Base-by-base conservation (phyloP, 2,797 vertebrate genomes). In the Coregonus ussuriensis region DNA sequence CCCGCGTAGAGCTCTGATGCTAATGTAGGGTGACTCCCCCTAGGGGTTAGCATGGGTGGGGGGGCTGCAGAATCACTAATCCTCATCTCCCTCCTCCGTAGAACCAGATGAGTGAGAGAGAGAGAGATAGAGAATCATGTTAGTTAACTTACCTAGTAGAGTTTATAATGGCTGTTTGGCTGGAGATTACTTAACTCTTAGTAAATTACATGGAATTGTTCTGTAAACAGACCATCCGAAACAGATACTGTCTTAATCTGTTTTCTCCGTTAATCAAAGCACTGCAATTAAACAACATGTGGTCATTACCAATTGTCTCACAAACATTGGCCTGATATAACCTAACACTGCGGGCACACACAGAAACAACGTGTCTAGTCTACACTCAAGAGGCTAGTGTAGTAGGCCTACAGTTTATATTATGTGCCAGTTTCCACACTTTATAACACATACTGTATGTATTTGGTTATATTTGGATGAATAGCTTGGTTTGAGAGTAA, bases 11-110 rank as follows among this genome's bases (percentile, higher is more conserved):
- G 71, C 4, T 76, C 72, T 92, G 91, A 92, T 72, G 75, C 82
- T 92, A 90, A 93, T 78, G 7, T 83, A 75, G 79, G 79, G 81
- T 84, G 91, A 92, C 90, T 90, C 76, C 82, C 1, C 77, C 91
- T 88, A 83, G 85, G 89, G 91, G 76, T 79, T 41, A 70, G 41
- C 4, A 14, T 9, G 1, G 35, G 6, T 41, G 16, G 29, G 59
- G 37, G 84, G 69, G 66, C 78, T 84, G 82, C 72, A 84, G 84
- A 88, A 87, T 84, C 71, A 47, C 78, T 74, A 82, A 68, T 82
- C 80, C 72, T 73, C 77, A 76, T 11, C 72, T 29, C 63, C 80
- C 70, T 37, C 75, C 80, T 62, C 72, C 31, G 74, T 33, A 74
- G 54, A 51, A 68, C 54, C 41, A 87, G 79, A 82, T 81, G 77